phyloP scores from a whole-genome alignment of 2,888 invertebrate species.

The Aspidiotus destructor region DNA sequence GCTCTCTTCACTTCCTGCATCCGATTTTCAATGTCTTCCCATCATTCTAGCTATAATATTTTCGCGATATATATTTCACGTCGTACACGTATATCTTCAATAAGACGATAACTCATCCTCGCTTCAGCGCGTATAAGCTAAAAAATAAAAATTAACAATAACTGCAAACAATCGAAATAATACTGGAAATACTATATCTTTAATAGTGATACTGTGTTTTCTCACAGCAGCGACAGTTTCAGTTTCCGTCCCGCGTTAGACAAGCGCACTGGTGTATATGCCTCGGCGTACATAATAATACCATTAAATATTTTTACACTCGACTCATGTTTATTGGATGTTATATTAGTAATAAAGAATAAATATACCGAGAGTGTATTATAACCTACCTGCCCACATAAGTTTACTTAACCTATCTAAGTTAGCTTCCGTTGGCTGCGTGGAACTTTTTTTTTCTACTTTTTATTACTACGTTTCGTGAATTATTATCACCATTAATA shows the following conservation, averaged over 20 bases:
- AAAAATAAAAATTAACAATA: background rate
- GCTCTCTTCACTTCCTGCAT: no score
- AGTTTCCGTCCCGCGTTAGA: slow-evolving; percentile 11
- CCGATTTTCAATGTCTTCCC: no score
- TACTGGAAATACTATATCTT: slow-evolving; percentile 3
- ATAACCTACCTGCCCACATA: slow-evolving; percentile 32
- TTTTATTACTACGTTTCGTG: slow-evolving; percentile 31
- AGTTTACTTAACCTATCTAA: slow-evolving; percentile 31
- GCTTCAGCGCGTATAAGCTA: background rate
- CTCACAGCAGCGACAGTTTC: slow-evolving; percentile 24
- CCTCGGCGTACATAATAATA: slow-evolving; percentile 25
- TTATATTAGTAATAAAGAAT: slow-evolving; percentile 31
- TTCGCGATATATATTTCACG: no score
- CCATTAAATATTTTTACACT: slow-evolving; percentile 30
- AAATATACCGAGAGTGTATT: slow-evolving; percentile 12
- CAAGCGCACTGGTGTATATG: background rate
- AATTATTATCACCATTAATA: slow-evolving; percentile 32
- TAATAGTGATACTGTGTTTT: slow-evolving; percentile 31
- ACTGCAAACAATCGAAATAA: background rate
- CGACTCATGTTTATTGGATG: slow-evolving; percentile 26
- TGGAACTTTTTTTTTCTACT: slow-evolving; percentile 8
- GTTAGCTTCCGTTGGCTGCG: slow-evolving; percentile 26
- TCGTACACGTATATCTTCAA: no score
- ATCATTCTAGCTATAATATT: no score
- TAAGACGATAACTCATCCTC: no score